Conservation (phyloP, 2,113 vertebrate species). For the Hymenochirus boettgeri region DNA sequence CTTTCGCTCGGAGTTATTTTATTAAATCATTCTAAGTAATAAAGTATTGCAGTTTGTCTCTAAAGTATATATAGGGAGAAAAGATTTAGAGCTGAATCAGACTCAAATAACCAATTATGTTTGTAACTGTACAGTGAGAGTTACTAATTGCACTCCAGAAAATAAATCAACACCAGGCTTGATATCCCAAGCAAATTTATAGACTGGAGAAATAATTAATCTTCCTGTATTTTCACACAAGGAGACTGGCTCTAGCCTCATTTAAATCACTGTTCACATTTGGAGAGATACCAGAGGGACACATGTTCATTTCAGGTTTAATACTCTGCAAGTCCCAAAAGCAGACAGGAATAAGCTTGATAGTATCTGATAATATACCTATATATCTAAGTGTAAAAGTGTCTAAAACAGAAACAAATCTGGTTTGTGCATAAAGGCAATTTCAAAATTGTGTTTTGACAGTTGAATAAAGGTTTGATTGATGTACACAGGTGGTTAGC, state of each 20-base stretch:
- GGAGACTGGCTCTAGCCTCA: slow-evolving; percentile 18
- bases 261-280: slow-evolving; percentile 40
- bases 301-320: slow-evolving; percentile 29
- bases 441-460: neutral
- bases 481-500: slow-evolving; percentile 1
- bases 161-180: slow-evolving; percentile 20
- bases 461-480: neutral
- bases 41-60: neutral
- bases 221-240: slow-evolving; percentile 32
- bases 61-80: neutral
- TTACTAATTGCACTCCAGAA: slow-evolving; percentile 32
- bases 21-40: neutral
- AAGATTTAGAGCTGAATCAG: slow-evolving; percentile 7
- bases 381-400: slow-evolving; percentile 5
- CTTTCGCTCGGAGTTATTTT: neutral
- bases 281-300: slow-evolving; percentile 32
- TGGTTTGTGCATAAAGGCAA: neutral
- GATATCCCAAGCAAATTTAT: slow-evolving; percentile 28
- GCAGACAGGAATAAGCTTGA: neutral
- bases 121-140: slow-evolving; percentile 18
- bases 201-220: slow-evolving; percentile 40
- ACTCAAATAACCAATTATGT: slow-evolving; percentile 26
- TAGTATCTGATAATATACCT: slow-evolving; percentile 11
- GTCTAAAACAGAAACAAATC: neutral
- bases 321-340: slow-evolving; percentile 20